Base-by-base conservation (phyloP, 35 echinoderm and acorn worm species). In the Lytechinus pictus region DNA sequence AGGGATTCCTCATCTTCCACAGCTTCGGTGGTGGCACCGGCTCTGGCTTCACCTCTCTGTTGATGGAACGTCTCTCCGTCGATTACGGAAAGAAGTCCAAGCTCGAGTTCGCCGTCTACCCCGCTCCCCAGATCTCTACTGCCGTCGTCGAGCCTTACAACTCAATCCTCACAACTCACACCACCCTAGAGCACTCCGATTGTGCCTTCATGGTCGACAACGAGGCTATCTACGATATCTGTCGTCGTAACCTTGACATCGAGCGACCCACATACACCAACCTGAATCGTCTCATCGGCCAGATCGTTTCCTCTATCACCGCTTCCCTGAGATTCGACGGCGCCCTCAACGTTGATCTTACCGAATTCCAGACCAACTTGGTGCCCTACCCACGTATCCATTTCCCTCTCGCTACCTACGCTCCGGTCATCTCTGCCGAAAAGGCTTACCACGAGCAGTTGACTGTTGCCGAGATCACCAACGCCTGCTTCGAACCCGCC, bases 151-250 rank as follows among this genome's bases (percentile, higher is more conserved):
- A 79, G 66, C 66, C 66, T 0, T 79, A 79, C 66, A 79, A 79
- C 66, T 79, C 66, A 0, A 79, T 79, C 66, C 19, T 79, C 0
- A 79, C 66, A n/a, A 79, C 66, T 79, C 66, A 79, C 66, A 96
- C 96, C 93, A 96, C 96, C 57, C 94, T 95, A 28, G 96, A 96
- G 60, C 96, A 96, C 52, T 96, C 96, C 57, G 96, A 96, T 87
- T 95, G 96, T 91, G 96, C 96, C 96, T 96, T 96, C 87, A 96
- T 96, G 96, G 96, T 96, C 94, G 96, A 96, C 96, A 96, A 96
- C 94, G 96, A 96, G 71, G 96, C 96, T 86, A 96, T 96, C 94
- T 96, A 96, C 94, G 96, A 96, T 61, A 95, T 96, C 87, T 96
- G 96, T n/a, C 96, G 95, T 87, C 95, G 95, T 61, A 94, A 96